phyloP scores from a whole-genome alignment of 2,113 vertebrate species.

The Echinops telfairi region DNA sequence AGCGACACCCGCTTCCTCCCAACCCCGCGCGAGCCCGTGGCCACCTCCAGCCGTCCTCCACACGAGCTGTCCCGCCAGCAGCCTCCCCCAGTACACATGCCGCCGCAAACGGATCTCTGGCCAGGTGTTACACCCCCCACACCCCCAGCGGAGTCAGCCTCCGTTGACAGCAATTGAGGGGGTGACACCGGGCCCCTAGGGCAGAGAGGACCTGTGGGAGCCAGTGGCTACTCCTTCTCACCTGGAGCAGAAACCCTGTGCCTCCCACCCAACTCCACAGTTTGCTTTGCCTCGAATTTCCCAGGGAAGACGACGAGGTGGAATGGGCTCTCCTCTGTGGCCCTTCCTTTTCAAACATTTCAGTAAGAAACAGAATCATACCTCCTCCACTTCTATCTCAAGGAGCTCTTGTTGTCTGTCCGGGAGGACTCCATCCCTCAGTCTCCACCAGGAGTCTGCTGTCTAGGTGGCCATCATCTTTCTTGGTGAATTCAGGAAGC shows the following conservation, averaged over 20 bases:
- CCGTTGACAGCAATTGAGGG: background rate
- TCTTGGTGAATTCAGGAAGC: background rate
- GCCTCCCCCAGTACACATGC: background rate
- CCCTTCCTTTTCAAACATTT: background rate
- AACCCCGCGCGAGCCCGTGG: background rate
- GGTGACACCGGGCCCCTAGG: background rate
- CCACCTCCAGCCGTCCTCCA: background rate
- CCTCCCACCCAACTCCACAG: background rate
- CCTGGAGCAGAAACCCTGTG: background rate
- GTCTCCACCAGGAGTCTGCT: background rate
- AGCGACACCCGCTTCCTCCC: background rate
- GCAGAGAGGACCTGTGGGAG: background rate
- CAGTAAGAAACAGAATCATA: background rate
- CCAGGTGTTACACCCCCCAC: too few relatives aligned
- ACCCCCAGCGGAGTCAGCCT: background rate
- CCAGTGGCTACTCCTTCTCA: background rate
- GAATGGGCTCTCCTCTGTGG: background rate
- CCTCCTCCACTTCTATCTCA: background rate
- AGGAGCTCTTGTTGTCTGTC: too few relatives aligned
- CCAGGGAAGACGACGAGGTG: background rate
- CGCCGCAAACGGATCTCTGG: background rate
- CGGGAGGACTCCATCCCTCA: background rate
- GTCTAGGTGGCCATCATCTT: rapidly evolving
- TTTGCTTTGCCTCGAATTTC: background rate
- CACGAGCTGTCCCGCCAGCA: background rate